A percentile compares a stretch with the other conserved stretches of the same genome.
Conservation (phyloP, 2,888 invertebrate species). For the Sylvicola fuscatus region DNA sequence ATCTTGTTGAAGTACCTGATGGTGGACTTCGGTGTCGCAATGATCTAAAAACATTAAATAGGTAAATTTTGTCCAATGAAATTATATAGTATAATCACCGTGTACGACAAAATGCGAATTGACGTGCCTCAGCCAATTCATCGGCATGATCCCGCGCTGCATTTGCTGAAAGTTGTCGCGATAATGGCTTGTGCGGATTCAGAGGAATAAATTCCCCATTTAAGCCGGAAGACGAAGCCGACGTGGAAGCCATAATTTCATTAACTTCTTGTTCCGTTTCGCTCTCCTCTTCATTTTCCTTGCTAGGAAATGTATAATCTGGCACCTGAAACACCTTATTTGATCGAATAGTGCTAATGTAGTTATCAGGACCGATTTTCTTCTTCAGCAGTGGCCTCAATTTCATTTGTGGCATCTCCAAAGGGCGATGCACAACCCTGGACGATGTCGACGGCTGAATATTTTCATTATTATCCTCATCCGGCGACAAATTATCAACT, state of each 20-base stretch:
- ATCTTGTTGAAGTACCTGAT: constrained; percentile 24
- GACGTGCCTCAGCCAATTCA: constrained; percentile 3
- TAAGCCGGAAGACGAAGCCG: constrained; percentile 10
- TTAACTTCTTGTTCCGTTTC: constrained; percentile 12
- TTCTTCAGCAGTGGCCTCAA: constrained; percentile 37
- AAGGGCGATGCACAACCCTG: neutral
- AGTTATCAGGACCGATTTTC: constrained; percentile 52
- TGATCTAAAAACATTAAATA: neutral
- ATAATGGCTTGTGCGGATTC: constrained; percentile 47
- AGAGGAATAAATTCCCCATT: constrained; percentile 18
- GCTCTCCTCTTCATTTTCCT: constrained; percentile 29
- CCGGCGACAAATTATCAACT: constrained; percentile 15
- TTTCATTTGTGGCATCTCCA: constrained; percentile 19
- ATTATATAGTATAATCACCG: constrained; percentile 7
- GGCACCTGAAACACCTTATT: constrained; percentile 8
- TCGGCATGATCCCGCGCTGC: constrained; percentile 4
- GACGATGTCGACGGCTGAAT: neutral
- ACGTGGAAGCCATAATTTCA: constrained; percentile 2
- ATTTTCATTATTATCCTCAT: constrained; percentile 4
- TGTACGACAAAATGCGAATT: constrained; percentile 13
- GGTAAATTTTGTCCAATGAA: neutral
- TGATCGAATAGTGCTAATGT: constrained; percentile 42
- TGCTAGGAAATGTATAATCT: constrained; percentile 4
- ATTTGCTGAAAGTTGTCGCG: constrained; percentile 37
- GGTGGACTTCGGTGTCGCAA: constrained; percentile 19